Percentiles rank a stretch among this genome's conserved stretches.
Evolutionary conservation across 2,888 invertebrate genomes (phyloP).

Genomic region (Tetranychus piercei): DNA sequence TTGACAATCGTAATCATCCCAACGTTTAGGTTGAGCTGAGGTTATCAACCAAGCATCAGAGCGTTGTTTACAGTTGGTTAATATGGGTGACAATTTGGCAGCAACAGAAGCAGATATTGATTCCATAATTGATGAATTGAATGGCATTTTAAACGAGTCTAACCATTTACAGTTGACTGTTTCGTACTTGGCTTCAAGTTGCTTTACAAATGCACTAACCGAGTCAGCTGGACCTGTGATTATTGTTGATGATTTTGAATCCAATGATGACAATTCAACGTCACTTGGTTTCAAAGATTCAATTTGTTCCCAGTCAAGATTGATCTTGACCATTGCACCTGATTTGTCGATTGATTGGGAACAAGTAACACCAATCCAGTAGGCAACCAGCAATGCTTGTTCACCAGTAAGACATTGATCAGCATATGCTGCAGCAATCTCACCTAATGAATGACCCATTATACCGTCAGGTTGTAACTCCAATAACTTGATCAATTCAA

Average conservation of each 20-base stretch:
- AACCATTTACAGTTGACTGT: neutral
- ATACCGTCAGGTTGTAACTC: constrained; percentile 37
- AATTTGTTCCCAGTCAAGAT: neutral
- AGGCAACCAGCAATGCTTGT: constrained; percentile 38
- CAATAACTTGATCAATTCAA: constrained; percentile 34
- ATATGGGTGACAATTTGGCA: no score
- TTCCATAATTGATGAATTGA: no score
- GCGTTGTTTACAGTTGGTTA: neutral
- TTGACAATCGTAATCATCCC: constrained; percentile 9
- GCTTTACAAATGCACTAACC: no score
- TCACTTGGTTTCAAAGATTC: neutral
- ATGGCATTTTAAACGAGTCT: neutral
- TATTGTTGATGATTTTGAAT: neutral
- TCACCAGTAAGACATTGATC: constrained; percentile 38
- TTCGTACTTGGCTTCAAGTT: no score
- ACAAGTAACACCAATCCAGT: constrained; percentile 33
- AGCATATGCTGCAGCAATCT: constrained; percentile 39
- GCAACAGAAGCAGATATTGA: constrained; percentile 15
- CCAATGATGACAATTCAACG: neutral
- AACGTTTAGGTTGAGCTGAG: neutral
- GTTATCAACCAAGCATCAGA: constrained; percentile 56
- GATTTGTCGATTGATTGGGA: neutral
- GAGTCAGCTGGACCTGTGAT: neutral
- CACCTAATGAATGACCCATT: constrained; percentile 33
- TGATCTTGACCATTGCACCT: neutral